Base-by-base conservation (phyloP, 2,888 invertebrate genomes). In the Diachrysia chrysitis region DNA sequence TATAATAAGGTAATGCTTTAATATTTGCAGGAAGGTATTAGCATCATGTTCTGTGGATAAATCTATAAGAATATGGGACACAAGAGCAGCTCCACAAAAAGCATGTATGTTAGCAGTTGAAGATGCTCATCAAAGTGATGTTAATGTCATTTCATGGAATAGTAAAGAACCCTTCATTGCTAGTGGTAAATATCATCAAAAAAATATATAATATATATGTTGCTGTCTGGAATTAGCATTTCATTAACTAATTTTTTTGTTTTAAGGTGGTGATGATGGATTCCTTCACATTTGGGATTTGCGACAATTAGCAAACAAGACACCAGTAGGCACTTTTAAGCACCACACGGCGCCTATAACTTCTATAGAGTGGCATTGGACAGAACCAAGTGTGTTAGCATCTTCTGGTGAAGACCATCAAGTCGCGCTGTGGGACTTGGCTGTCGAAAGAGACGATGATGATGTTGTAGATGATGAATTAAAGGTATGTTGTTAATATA, bases 111-210 rank as follows among this genome's bases (percentile, higher is more conserved):
- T 99, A 56, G 97, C 98, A 0, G 97, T 97, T 59, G 96, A 97
- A 48, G 96, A 98, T 84, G 98, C 99, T 5, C 99, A 99, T 90
- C 96, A 97, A 69, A 97, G 97, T 83, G 99, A 99, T 90, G 97
- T 99, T 2, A 99, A 99, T 95, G 99, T 99, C 1, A 98, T 99
- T 85, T 98, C 98, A 81, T 99, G 99, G 99, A 99, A 99, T 91
- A 96, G 94, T 68, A 97, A 97, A 82, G 99, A 99, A 88, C 98
- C 98, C 2, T 98, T 99, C 84, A 97, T 99, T 82, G 97, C 97
- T 12, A 98, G 98, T 85, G 97, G 96, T 96, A 92, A 90, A 89
- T 83, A 66, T 57, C 16, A n/a, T 54, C 25, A 19, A 19, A 0
- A 17, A 16, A n/a, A n/a, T 25, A 25, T 25, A 25, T 25, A 10